Conservation (phyloP, 2,113 vertebrate genomes). For the Poeciliopsis prolifica region DNA sequence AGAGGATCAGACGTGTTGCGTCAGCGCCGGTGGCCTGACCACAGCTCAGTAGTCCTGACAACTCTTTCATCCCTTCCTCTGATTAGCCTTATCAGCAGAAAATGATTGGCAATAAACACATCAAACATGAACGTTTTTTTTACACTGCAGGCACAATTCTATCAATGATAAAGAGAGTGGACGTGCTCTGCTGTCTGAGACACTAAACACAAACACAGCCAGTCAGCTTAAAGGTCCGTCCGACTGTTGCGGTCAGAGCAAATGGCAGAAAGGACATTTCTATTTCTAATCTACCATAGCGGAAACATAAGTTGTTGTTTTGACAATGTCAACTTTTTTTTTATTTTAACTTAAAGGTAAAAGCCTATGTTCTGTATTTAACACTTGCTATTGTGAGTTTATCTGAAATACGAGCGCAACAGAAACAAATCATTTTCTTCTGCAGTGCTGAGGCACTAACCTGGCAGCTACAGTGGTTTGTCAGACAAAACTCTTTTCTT, state of each 20-base stretch:
- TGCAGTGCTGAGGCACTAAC: neutral
- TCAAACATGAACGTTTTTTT: neutral
- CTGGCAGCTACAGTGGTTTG: neutral
- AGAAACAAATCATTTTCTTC: neutral
- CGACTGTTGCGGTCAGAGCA: neutral
- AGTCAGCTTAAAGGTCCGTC: neutral
- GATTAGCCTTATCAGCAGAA: constrained; percentile 7
- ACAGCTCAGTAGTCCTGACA: constrained; percentile 2
- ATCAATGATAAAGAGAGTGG: neutral
- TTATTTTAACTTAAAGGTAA: too few relatives aligned
- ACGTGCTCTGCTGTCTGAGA: constrained; percentile 2
- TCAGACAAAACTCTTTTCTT: neutral
- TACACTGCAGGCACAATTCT: neutral
- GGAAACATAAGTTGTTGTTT: neutral
- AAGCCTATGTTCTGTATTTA: too few relatives aligned
- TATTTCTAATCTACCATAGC: neutral
- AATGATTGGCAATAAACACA: constrained; percentile 15
- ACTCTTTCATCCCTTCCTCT: constrained; percentile 13
- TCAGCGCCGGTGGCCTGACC: neutral
- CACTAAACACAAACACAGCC: constrained; percentile 7
- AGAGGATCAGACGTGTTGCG: neutral
- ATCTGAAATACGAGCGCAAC: neutral
- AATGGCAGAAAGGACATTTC: neutral
- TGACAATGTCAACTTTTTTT: too few relatives aligned
- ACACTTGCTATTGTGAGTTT: neutral